phyloP scores from a whole-genome alignment of 2,797 vertebrate genomes.

The Natrix natrix region DNA sequence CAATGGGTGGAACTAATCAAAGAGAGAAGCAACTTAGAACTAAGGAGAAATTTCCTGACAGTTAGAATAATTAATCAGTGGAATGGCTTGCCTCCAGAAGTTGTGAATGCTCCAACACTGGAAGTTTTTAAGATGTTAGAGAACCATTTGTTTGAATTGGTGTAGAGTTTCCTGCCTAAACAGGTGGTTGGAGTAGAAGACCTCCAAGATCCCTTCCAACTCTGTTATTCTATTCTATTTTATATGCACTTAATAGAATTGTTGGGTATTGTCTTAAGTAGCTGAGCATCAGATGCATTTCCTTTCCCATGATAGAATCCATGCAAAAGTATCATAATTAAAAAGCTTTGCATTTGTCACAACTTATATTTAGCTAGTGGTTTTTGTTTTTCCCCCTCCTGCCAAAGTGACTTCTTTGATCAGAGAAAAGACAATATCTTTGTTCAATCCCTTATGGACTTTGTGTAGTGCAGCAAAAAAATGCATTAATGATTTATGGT shows the following conservation, averaged over 20 bases:
- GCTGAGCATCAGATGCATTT: neutral
- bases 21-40: no score
- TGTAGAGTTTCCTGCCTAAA: no score
- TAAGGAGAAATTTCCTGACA: no score
- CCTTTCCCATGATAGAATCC: neutral
- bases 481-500: neutral
- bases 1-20: no score
- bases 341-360: neutral
- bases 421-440: neutral
- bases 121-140: no score
- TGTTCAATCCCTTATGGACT: neutral
- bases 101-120: no score
- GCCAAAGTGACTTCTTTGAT: neutral
- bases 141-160: no score
- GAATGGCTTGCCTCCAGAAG: no score
- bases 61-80: no score
- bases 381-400: neutral
- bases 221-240: no score
- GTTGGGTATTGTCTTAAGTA: neutral
- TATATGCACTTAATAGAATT: neutral
- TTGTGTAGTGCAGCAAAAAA: neutral
- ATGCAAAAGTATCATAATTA: neutral
- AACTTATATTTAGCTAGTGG: neutral
- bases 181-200: no score
- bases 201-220: no score